Base-by-base conservation (phyloP, 2,797 vertebrate species). In the Coluber constrictor region DNA sequence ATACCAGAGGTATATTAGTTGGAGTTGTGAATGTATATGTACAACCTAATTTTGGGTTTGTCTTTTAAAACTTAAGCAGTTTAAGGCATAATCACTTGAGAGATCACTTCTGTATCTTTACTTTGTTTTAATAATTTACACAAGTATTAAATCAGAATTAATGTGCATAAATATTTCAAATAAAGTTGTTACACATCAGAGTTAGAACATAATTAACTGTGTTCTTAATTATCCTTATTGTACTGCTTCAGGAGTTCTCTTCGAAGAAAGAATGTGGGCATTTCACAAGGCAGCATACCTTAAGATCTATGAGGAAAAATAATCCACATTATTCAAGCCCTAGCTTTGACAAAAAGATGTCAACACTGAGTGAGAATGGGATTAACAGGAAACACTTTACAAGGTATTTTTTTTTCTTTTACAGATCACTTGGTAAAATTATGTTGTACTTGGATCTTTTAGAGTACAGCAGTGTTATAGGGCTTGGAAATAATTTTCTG, bases 381-480 rank as follows among this genome's bases (percentile, higher is more conserved):
- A 92, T 96, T 66, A 97, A 93, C 94, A 96, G 55, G 92, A 97
- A 96, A 59, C 98, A 97, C 95, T 98, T 98, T 94, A 98, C 98
- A 2, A 99, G 99, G 99, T 99, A 98, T 95, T 32, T 91, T 92
- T n/a, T 83, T 88, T 89, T 91, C n/a, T 11, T 89, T 57, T 89
- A 4, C 27, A 66, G 47, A 59, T 89, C 86, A 54, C 3, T 61
- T 55, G 20, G 3, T 60, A 83, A 79, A 11, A n/a, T 91, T 60
- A 90, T 74, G 12, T 66, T 55, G 57, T 86, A 9, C 29, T 55
- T 90, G 27, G 70, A 3, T 93, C 18, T 37, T 20, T 88, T 59
- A 9, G 18, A 60, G 29, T 4, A 9, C n/a, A 32, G 15, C 3
- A 55, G 12, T 61, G 15, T 61, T 88, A 79, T 23, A 63, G 25